A percentile compares a stretch with the other conserved stretches of the same genome.
Conservation (phyloP, 2,888 invertebrate species). For the Copidosoma aretas region DNA sequence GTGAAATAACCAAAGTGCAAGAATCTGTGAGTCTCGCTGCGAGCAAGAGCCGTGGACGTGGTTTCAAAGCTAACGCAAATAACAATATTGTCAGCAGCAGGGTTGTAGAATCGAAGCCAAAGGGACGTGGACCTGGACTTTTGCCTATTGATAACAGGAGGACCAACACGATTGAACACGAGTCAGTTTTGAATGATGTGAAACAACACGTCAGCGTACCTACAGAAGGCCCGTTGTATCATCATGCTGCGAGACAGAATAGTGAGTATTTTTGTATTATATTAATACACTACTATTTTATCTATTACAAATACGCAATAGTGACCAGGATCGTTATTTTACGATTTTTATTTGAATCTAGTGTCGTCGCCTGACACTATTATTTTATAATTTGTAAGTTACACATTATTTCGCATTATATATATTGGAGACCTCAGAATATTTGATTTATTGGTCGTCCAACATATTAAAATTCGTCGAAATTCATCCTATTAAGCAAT, state of each 20-base stretch:
- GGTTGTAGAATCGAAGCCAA: slow-evolving; percentile 54
- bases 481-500: not conserved
- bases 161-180: slow-evolving; percentile 53
- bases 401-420: no score
- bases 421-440: no score
- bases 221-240: slow-evolving; percentile 51
- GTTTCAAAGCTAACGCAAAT: slow-evolving; percentile 56
- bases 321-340: no score
- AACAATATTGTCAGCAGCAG: slow-evolving; percentile 56
- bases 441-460: not conserved
- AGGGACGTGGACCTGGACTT: slow-evolving; percentile 54
- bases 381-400: no score
- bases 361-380: no score
- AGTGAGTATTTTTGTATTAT: slow-evolving; percentile 46
- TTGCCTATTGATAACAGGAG: slow-evolving; percentile 52
- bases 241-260: slow-evolving; percentile 54
- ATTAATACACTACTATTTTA: no score
- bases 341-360: no score
- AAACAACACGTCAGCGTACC: slow-evolving; percentile 55
- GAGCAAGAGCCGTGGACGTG: slow-evolving; percentile 57
- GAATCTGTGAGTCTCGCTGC: slow-evolving; percentile 55
- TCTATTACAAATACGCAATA: no score
- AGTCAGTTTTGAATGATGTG: slow-evolving; percentile 54
- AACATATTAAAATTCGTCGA: not conserved
- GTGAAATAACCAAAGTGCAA: slow-evolving; percentile 48